phyloP scores from a whole-genome alignment of 2,888 invertebrate species.

The Marasmarcha lunaedactyla region DNA sequence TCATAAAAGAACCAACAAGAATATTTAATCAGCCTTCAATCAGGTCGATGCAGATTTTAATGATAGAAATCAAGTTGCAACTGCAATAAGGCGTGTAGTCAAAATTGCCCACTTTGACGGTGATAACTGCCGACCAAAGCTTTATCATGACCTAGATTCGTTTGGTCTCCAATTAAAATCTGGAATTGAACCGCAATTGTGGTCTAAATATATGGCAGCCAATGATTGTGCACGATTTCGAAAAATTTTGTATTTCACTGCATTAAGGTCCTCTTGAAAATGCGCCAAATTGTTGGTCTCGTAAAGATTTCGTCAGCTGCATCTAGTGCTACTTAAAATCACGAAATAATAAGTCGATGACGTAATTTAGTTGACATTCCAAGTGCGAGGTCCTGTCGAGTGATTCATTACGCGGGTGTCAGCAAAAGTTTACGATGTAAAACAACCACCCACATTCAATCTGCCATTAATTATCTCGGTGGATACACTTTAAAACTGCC shows the following conservation, averaged over 20 bases:
- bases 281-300: no score
- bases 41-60: neutral
- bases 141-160: no score
- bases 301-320: no score
- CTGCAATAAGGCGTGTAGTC: neutral
- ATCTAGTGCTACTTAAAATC: no score
- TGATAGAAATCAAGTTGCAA: neutral
- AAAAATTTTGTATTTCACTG: no score
- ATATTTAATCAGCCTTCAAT: conserved; percentile 1
- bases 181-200: no score
- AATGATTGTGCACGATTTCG: no score
- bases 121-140: neutral
- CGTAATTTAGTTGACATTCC: conserved; percentile 43
- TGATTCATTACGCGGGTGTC: conserved; percentile 56
- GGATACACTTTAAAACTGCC: conserved; percentile 49
- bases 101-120: neutral
- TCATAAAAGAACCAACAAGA: conserved; percentile 4
- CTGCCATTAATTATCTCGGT: conserved; percentile 52
- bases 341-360: conserved; percentile 23
- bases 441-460: conserved; percentile 48
- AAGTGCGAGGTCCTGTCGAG: conserved; percentile 55
- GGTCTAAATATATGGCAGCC: no score
- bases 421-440: conserved; percentile 58
- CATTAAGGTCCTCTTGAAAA: no score
- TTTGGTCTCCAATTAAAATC: no score